Evolutionary conservation across 2,797 vertebrate species (phyloP), one percentile per base, ranked within the genome.

Genomic region (Pipistrellus kuhlii): DNA sequence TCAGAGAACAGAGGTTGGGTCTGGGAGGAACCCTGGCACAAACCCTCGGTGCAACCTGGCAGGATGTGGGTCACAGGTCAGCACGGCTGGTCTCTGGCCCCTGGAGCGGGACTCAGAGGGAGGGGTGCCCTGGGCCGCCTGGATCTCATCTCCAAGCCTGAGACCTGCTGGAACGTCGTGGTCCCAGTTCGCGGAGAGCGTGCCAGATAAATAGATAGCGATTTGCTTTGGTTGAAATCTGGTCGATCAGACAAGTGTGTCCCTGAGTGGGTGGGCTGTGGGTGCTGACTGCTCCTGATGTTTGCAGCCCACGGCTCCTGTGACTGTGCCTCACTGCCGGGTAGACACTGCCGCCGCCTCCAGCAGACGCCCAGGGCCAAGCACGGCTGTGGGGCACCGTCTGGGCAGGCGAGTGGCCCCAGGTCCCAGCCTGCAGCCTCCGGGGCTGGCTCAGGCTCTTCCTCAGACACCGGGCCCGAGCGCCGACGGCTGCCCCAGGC

Each of bases 221-320:
- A 3, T 12, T 48, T 12, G 10, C 44, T n/a, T 10, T 10, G 41
- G 59, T 6, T 5, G 44, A 9, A 12, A n/a, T 44, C 27, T 44
- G 3, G 1, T n/a, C 18, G 9, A 4, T 30, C 30, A 14, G 27
- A 27, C 0, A 10, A 2, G n/a, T 3, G 44, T 1, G 7, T 48
- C 38, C 14, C 6, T 0, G 44, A 11, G 30, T 5, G 5, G 1
- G 20, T 1, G 6, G 41, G n/a, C 30, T 25, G 1, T 4, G 4
- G 1, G 3, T 53, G 51, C 48, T 57, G 55, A 68, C 73, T 46
- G 41, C 10, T 5, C 12, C 25, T 27, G 48, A 2, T 1, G 20
- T 38, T 48, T 4, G 11, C 6, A 6, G 35, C 68, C 21, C 21
- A 1, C 2, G 71, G 46, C 35, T 7, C 69, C 25, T 1, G 5